Base-by-base conservation (phyloP, 2,113 vertebrate genomes). In the Megatriorchis doriae region DNA sequence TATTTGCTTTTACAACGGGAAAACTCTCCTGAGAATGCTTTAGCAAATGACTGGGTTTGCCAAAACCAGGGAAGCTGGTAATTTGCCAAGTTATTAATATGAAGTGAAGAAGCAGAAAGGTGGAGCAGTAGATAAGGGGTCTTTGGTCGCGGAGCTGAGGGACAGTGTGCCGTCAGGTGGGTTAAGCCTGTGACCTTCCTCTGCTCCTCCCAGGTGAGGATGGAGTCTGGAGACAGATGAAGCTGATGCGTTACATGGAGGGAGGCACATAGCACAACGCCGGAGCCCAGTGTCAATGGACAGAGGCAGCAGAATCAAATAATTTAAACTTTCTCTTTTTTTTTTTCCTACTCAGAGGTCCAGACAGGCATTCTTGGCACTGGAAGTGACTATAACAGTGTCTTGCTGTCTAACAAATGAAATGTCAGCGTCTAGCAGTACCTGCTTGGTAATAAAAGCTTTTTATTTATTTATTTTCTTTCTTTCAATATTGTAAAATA, bases 1-100 rank as follows among this genome's bases (percentile, higher is more conserved):
- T 95, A 96, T 97, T 96, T 97, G 90, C 96, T 88, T 96, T 96
- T 82, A 62, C 87, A 77, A 88, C 0, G 4, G 66, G 92, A 82
- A 93, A 91, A 77, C 42, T 86, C 91, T 91, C 94, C 92, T 72
- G 85, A 82, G 94, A 95, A 89, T 62, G 87, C 90, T 85, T 85
- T 73, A 75, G 66, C 74, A 85, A 93, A 82, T 61, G 78, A 43
- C 92, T 82, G 70, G 58, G 16, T 85, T 88, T 95, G 58, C 71
- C 65, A 75, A 58, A 66, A 87, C 29, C 45, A 15, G 62, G 67
- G 78, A n/a, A 26, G 63, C 45, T 67, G 72, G 27, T 79, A 48
- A 63, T 85, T 72, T 79, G 78, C 77, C 47, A 65, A 40, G 42
- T 68, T 29, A 10, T 34, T 88, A 68, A 12, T 18, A 81, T 80